phyloP scores from a whole-genome alignment of 2,113 vertebrate species.

The Indicator maculatus region DNA sequence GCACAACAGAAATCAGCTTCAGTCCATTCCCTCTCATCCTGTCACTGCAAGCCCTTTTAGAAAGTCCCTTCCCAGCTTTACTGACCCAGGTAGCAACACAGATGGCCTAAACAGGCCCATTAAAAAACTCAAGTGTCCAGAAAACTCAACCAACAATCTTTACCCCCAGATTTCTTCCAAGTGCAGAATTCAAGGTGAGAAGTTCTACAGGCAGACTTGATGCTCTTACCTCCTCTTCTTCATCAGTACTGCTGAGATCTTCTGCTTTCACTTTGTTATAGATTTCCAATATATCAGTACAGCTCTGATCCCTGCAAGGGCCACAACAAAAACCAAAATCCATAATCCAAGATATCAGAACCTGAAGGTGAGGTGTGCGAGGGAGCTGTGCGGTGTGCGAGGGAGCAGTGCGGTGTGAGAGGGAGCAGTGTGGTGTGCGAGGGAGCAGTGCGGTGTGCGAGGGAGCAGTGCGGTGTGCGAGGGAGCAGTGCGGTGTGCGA shows the following conservation, averaged over 20 bases:
- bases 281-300: slow-evolving; percentile 90
- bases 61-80: too few relatives aligned
- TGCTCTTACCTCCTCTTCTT: slow-evolving; percentile 79
- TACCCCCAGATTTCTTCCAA: neutral
- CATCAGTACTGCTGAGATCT: slow-evolving; percentile 86
- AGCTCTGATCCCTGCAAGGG: slow-evolving; percentile 90
- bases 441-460: too few relatives aligned
- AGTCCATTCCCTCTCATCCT: too few relatives aligned
- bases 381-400: neutral
- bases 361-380: neutral
- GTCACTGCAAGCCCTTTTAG: too few relatives aligned
- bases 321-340: slow-evolving; percentile 9
- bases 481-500: too few relatives aligned
- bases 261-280: slow-evolving; percentile 90
- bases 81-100: neutral
- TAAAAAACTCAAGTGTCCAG: neutral
- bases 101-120: neutral
- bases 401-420: too few relatives aligned
- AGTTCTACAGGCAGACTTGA: neutral
- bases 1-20: neutral
- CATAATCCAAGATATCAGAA: neutral
- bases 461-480: too few relatives aligned
- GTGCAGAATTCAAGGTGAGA: neutral
- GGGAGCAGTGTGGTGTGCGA: too few relatives aligned
- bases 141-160: neutral